Conservation (phyloP, 2,888 invertebrate species). For the Chrysolina americana region DNA sequence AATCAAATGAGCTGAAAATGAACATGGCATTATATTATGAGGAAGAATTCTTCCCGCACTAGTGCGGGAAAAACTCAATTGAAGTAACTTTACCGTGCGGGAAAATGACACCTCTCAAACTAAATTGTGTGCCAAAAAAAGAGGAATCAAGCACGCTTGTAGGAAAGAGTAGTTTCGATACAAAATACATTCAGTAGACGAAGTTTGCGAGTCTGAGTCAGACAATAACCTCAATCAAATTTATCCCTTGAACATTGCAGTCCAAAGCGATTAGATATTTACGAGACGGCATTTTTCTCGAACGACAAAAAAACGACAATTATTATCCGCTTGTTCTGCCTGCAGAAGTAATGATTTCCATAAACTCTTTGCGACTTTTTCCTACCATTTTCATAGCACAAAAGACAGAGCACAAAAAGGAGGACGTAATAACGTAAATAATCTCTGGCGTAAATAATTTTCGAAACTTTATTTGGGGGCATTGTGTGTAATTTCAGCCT, state of each 20-base stretch:
- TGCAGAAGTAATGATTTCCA: conserved; percentile 19
- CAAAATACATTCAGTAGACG: too few species aligned
- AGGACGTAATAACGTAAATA: conserved; percentile 49
- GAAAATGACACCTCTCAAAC: too few species aligned
- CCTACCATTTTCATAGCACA: conserved; percentile 38
- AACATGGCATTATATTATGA: too few species aligned
- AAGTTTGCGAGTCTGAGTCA: too few species aligned
- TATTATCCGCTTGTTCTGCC: conserved; percentile 8
- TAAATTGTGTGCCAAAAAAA: too few species aligned
- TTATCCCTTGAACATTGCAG: background rate
- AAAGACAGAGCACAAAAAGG: conserved; percentile 38
- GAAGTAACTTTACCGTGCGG: too few species aligned
- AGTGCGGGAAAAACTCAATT: too few species aligned
- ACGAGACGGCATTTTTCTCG: background rate
- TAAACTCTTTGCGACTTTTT: conserved; percentile 40
- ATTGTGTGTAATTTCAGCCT: conserved; percentile 56
- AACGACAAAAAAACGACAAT: background rate
- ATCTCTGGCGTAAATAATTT: conserved; percentile 60
- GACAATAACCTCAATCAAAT: background rate
- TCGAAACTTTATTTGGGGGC: conserved; percentile 56
- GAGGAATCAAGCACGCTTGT: too few species aligned
- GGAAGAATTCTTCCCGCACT: too few species aligned
- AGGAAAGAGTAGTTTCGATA: too few species aligned
- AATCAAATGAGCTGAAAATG: too few species aligned
- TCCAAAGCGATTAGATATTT: background rate